Base-by-base conservation (phyloP, 2,113 vertebrate species). In the Oryzias celebensis region DNA sequence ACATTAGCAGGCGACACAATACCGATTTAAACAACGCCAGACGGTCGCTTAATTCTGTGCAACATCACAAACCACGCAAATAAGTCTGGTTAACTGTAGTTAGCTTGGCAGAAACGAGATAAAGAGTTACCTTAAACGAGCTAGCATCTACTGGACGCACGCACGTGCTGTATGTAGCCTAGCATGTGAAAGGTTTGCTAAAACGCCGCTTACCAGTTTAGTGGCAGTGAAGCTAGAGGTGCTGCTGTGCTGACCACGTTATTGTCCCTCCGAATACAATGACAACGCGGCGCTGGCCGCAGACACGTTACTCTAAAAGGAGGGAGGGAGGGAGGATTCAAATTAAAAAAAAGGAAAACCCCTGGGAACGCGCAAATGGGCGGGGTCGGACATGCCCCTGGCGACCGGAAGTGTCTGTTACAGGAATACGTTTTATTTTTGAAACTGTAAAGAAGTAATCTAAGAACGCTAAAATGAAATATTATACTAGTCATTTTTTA, bases 221-320 rank as follows among this genome's bases (percentile, higher is more conserved):
- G 63, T 50, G 48, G 79, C 72, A 42, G 62, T 12, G 62, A 57
- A 71, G 74, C 61, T 65, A 14, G 50, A 55, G n/a, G 59, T 20
- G 73, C 67, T 62, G 77, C 75, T 78, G 81, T 12, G 77, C 75
- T 78, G 81, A 84, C 81, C 85, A 87, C 81, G 84, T 81, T 82
- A 70, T 36, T 36, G 62, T 73, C 73, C 57, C 62, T 72, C 51
- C 7, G 65, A 51, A 28, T 69, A 82, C 78, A 86, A 86, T 84
- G 88, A 88, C 85, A 76, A 78, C 58, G 77, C 82, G 80, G 46
- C 53, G 52, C 63, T 68, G 2, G 14, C 23, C 59, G 10, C 57
- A 26, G 5, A 60, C 73, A 1, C 12, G 51, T 52, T 60, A 56
- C 70, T 68, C 62, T 69, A 77, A 50, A 45, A 20, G 20, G 20